A percentile compares a stretch with the other conserved stretches of the same genome.
phyloP scores from a whole-genome alignment of 2,797 vertebrate genomes.

The Siniperca scherzeri region DNA sequence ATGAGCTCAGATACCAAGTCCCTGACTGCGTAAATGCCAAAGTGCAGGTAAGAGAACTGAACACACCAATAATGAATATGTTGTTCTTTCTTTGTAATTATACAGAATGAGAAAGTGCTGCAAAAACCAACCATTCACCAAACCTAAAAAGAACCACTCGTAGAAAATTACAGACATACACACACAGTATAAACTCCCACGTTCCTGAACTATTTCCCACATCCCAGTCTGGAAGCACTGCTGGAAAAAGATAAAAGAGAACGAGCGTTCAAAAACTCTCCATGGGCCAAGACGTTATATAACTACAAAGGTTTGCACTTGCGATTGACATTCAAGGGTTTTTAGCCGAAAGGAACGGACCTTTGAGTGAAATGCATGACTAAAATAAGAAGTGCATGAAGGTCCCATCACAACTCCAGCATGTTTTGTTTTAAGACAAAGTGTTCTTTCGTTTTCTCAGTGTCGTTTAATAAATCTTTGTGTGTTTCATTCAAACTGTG shows the following conservation, averaged over 20 bases:
- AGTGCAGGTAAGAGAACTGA: constrained; percentile 88
- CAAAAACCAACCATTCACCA: neutral
- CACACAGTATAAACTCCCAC: constrained; percentile 33
- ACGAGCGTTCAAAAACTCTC: neutral
- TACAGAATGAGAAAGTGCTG: constrained; percentile 16
- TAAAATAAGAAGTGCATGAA: constrained; percentile 33
- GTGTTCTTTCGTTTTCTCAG: neutral
- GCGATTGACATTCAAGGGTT: constrained; percentile 9
- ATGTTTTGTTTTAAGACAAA: neutral
- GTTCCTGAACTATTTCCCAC: constrained; percentile 18
- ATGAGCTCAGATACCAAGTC: constrained; percentile 90
- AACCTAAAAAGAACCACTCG: constrained; percentile 1
- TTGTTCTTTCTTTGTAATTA: neutral
- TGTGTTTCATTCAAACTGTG: neutral
- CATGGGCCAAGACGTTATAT: constrained; percentile 43
- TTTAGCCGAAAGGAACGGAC: constrained; percentile 10
- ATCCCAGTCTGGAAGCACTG: constrained; percentile 20
- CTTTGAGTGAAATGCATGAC: constrained; percentile 17
- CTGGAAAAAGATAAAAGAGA: constrained; percentile 57
- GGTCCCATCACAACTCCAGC: neutral
- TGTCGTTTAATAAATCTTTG: neutral
- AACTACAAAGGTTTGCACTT: constrained; percentile 48
- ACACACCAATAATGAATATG: neutral
- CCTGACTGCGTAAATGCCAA: constrained; percentile 86
- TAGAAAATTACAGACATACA: constrained; percentile 34